Percentiles rank a stretch among this genome's conserved stretches.
Evolutionary conservation across 37 sponge, comb jelly and placozoan species (phyloP).

Genomic region (Crambe crambe): DNA sequence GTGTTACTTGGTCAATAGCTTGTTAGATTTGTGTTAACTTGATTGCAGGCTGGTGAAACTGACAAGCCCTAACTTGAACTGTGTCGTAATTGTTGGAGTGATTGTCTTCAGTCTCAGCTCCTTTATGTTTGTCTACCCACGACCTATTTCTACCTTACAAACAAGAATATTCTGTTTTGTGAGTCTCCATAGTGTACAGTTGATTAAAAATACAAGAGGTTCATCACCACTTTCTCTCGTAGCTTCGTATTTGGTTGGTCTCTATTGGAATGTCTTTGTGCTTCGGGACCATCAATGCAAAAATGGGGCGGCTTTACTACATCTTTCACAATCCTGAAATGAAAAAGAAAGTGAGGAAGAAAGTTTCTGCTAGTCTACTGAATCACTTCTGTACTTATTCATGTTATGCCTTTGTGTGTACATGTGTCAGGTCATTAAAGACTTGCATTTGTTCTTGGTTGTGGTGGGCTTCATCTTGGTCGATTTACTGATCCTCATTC

Average conservation of each 20-base stretch:
- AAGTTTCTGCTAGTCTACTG: not conserved
- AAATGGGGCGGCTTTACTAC: constrained; percentile 57
- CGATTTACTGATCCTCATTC: constrained; percentile 6
- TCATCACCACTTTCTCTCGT: not conserved
- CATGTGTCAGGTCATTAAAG: constrained; percentile 23
- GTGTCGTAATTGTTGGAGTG: constrained; percentile 35
- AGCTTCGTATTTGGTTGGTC: constrained; percentile 31
- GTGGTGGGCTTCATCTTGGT: constrained; percentile 32
- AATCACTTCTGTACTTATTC: not conserved
- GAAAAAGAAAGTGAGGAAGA: not conserved
- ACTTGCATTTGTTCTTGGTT: constrained; percentile 42
- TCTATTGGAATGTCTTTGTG: constrained; percentile 24
- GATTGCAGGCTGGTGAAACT: constrained; percentile 28
- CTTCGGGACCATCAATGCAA: constrained; percentile 44
- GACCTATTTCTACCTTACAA: not conserved
- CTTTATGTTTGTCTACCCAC: constrained; percentile 25
- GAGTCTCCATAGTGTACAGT: not conserved
- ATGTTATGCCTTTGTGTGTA: not conserved
- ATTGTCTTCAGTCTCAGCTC: constrained; percentile 21
- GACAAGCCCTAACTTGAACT: constrained; percentile 50
- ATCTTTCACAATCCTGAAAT: constrained; percentile 39
- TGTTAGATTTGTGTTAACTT: not conserved
- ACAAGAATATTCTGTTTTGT: no score
- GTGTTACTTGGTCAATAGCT: not conserved
- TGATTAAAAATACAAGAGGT: not conserved